Percentiles rank a stretch among this genome's conserved stretches.
These are phyloP conservation scores for Mungos mungo DNA, from an alignment of 2,113 vertebrate species.

Conservation along the genomic window DNA sequence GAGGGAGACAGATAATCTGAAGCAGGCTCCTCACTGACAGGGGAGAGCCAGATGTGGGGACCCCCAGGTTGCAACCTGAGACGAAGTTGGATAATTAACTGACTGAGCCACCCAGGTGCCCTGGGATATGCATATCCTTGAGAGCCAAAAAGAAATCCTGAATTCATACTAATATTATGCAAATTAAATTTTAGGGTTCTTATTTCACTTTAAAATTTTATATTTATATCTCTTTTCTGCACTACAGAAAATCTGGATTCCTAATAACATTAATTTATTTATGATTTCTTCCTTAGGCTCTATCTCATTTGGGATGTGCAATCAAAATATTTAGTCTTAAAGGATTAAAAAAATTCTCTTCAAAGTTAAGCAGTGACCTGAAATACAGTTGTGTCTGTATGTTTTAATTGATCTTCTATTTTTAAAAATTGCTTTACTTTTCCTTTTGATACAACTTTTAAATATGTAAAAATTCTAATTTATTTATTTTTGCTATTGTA, in stretches of 20 bases:
- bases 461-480: neutral
- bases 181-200: neutral
- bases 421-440: conserved; percentile 7
- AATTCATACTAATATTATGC: conserved; percentile 8
- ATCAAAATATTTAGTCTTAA: conserved; percentile 40
- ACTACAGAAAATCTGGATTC: neutral
- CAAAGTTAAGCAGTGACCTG: neutral
- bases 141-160: neutral
- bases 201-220: conserved; percentile 7
- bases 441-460: neutral
- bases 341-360: neutral
- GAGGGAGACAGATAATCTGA: too few species aligned
- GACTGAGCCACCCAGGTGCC: too few species aligned
- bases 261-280: neutral
- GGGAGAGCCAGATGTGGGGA: too few species aligned
- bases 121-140: neutral
- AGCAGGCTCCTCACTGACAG: too few species aligned
- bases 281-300: neutral
- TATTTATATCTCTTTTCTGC: neutral
- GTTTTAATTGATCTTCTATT: conserved; percentile 27
- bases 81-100: too few species aligned
- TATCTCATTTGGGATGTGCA: neutral
- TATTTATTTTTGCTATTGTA: neutral
- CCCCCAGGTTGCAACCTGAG: too few species aligned
- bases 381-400: neutral